Base-by-base conservation (phyloP, 1,140 invertebrate genomes). In the Meloidogyne chitwoodi region DNA sequence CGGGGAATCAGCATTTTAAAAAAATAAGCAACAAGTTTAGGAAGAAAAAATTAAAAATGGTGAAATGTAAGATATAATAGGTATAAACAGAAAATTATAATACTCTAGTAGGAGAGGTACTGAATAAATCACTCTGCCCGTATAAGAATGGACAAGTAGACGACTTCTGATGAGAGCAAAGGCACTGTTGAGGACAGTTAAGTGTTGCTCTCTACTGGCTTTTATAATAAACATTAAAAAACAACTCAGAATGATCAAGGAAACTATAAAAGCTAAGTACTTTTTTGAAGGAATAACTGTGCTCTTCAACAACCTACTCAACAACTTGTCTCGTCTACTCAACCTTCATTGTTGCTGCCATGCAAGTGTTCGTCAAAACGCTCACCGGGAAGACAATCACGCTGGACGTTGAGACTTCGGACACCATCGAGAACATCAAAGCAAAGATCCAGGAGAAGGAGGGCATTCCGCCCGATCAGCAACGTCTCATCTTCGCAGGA, bases 321-420 rank as follows among this genome's bases (percentile, higher is more conserved):
- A n/a, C 48, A 8, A 3, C 5, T 56, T 19, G 1, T 8, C 4
- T 8, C 34, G 0, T 10, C 34, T 56, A 8, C 48, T 48, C 44
- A 48, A 56, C 6, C 5, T 16, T 4, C 10, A n/a, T n/a, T 14
- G 5, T n/a, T 5, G 44, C 5, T 38, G 68, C 44, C 38, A 77
- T 77, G 76, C 76, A 77, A 86, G 88, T 89, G 73, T 89, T 89
- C 80, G 88, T 89, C 44, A 89, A 88, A 81, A 89, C 88, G 76
- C 81, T 89, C 1, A 89, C 87, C 22, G 87, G 89, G 19, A 90
- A 90, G 74, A 90, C 89, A 26, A 89, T 90, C 72, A 90, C 90
- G 24, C 81, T 90, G 6, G 89, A 90, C 72, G 88, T 88, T n/a
- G 88, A 89, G 73, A 79, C 88, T 34, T 87, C 87, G 83, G 88